Evolutionary conservation across 2,888 invertebrate species (phyloP).

Genomic region (Cacoxenus indagator): DNA sequence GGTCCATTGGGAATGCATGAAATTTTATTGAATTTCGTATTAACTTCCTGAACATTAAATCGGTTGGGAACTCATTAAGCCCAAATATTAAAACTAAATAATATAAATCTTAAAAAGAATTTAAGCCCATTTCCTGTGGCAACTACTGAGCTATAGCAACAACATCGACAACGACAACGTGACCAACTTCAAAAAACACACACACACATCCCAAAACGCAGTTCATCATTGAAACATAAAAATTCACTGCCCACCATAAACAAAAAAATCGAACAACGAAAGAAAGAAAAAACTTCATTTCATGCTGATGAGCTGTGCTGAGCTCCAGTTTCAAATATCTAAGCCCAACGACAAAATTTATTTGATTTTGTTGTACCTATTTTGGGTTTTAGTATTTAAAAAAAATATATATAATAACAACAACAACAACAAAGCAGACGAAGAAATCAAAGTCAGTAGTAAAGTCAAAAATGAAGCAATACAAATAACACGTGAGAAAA

Average conservation of each 20-base stretch:
- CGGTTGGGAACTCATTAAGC: slow-evolving; percentile 59
- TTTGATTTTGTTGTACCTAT: not conserved
- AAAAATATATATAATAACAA: not conserved
- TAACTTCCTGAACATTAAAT: not conserved
- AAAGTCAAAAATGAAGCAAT: slow-evolving; percentile 39
- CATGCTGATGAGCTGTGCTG: slow-evolving; percentile 55
- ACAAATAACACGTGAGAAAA: slow-evolving; percentile 26
- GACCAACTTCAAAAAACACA: slow-evolving; percentile 39
- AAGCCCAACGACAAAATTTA: not conserved
- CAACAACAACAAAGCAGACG: slow-evolving; percentile 29
- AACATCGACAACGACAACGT: not conserved
- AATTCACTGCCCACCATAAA: slow-evolving; percentile 54
- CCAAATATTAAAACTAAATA: slow-evolving; percentile 47
- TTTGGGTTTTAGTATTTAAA: not conserved
- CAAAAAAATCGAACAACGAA: not conserved
- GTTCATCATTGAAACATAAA: slow-evolving; percentile 62
- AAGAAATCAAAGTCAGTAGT: slow-evolving; percentile 49
- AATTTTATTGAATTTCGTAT: not conserved
- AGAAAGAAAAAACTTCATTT: slow-evolving; percentile 57
- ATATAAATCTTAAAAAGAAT: slow-evolving; percentile 63
- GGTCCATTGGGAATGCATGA: not conserved
- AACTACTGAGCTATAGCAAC: slow-evolving; percentile 46
- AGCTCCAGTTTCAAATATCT: slow-evolving; percentile 56
- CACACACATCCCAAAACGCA: slow-evolving; percentile 39
- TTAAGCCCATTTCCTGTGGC: slow-evolving; percentile 63